These are phyloP conservation scores for Cheilosia pagana DNA, from an alignment of 2,888 invertebrate genomes.

Conservation along the genomic window DNA sequence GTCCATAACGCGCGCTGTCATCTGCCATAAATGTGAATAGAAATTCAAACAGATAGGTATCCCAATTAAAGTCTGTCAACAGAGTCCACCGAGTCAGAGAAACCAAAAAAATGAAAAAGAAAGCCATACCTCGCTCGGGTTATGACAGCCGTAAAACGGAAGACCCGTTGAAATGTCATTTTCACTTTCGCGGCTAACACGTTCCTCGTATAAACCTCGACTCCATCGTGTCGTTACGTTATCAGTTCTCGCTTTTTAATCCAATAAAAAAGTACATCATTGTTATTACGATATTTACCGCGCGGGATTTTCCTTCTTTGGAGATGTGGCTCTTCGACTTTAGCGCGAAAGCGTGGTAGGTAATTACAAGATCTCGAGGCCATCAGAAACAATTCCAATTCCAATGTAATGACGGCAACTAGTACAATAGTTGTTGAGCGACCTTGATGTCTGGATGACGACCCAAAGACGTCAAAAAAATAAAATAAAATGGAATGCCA, in stretches of 20 bases:
- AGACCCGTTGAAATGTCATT: slow-evolving; percentile 64
- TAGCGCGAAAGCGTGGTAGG: slow-evolving; percentile 29
- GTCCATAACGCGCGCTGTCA: slow-evolving; percentile 25
- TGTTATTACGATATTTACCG: background rate
- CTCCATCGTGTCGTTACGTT: slow-evolving; percentile 1
- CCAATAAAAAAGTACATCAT: slow-evolving; percentile 39
- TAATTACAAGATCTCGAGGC: slow-evolving; percentile 58
- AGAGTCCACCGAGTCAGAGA: slow-evolving; percentile 10
- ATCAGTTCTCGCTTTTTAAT: slow-evolving; percentile 36
- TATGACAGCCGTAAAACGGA: slow-evolving; percentile 4
- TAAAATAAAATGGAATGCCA: background rate
- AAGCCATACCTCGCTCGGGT: slow-evolving; percentile 36
- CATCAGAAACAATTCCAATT: slow-evolving; percentile 39
- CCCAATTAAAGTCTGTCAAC: slow-evolving; percentile 41
- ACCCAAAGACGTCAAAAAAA: slow-evolving; percentile 26
- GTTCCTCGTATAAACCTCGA: slow-evolving; percentile 22
- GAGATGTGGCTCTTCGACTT: slow-evolving; percentile 24
- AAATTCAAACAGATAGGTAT: slow-evolving; percentile 39
- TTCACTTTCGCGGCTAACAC: slow-evolving; percentile 70
- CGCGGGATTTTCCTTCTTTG: background rate
- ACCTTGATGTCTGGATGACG: slow-evolving; percentile 45
- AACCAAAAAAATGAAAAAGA: slow-evolving; percentile 51
- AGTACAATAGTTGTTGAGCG: background rate
- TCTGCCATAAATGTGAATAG: slow-evolving; percentile 37
- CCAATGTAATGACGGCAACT: slow-evolving; percentile 36